Evolutionary conservation across 1,140 invertebrate species (phyloP).

Genomic region (Monochamus saltuarius): DNA sequence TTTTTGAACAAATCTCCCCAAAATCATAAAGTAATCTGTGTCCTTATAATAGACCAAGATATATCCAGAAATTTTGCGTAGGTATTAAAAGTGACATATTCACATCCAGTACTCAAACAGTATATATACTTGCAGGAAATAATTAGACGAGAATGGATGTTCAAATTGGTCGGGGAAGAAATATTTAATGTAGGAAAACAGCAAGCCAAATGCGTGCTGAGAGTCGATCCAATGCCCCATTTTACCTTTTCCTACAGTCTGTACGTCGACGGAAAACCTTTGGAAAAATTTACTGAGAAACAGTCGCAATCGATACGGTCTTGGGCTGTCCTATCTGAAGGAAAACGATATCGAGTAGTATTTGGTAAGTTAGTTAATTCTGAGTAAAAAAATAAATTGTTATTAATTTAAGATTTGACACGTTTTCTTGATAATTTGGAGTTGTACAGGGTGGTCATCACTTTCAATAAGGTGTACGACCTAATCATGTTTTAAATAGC

Average conservation of each 20-base stretch:
- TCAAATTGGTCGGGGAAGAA: slow-evolving; percentile 77
- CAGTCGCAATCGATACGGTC: slow-evolving; percentile 66
- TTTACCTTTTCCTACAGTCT: slow-evolving; percentile 80
- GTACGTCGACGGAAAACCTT: slow-evolving; percentile 72
- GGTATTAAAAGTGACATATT: no score
- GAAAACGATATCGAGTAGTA: slow-evolving; percentile 63
- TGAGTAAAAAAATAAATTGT: not conserved
- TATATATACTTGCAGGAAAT: slow-evolving; percentile 65
- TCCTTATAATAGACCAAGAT: no score
- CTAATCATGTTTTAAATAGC: no score
- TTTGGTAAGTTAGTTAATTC: slow-evolving; percentile 60
- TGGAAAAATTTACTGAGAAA: slow-evolving; percentile 76
- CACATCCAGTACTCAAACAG: no score
- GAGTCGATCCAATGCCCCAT: slow-evolving; percentile 74
- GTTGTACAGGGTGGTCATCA: no score
- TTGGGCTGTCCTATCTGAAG: slow-evolving; percentile 50
- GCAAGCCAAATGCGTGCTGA: slow-evolving; percentile 52
- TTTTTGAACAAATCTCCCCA: no score
- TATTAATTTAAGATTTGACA: not conserved
- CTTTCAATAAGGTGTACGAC: no score
- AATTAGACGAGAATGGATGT: slow-evolving; percentile 81
- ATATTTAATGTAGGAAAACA: slow-evolving; percentile 56
- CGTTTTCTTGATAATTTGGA: not conserved
- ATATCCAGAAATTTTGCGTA: no score
- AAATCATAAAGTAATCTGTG: no score